Evolutionary conservation across 2,113 vertebrate genomes (phyloP).

Genomic region (Pseudorasbora parva): DNA sequence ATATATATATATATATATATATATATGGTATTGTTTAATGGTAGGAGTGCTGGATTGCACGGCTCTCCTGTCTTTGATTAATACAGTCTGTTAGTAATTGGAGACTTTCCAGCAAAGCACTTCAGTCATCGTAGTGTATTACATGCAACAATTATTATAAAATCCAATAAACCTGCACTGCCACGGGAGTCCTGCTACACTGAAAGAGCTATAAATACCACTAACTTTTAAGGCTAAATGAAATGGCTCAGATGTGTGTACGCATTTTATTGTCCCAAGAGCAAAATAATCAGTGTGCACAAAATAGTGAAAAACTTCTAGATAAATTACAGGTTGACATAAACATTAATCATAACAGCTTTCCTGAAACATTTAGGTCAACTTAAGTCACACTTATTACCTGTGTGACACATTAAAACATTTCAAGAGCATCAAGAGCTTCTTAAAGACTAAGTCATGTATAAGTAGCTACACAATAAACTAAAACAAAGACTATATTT

Average conservation of each 20-base stretch:
- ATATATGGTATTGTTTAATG: not conserved
- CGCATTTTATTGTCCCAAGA: constrained; percentile 3
- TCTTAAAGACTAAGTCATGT: not conserved
- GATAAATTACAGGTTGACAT: not conserved
- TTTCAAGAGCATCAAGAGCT: not conserved
- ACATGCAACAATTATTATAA: constrained; percentile 78
- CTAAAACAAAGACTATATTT: not conserved
- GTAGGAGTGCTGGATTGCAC: constrained; percentile 71
- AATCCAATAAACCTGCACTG: constrained; percentile 63
- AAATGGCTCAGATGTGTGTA: constrained; percentile 44
- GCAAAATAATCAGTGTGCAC: not conserved
- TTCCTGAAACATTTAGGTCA: not conserved
- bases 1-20: too few relatives aligned
- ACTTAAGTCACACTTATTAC: not conserved
- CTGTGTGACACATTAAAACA: not conserved
- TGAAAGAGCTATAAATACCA: constrained; percentile 57
- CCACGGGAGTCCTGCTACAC: constrained; percentile 60
- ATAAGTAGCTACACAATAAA: not conserved
- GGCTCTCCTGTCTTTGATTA: constrained; percentile 81
- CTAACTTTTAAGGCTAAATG: constrained; percentile 34
- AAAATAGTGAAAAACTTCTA: not conserved
- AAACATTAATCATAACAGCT: not conserved
- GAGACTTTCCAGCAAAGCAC: constrained; percentile 84
- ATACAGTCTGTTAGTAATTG: constrained; percentile 82
- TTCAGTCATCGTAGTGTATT: constrained; percentile 81